Evolutionary conservation across 2,113 vertebrate species (phyloP), one percentile per base, ranked within the genome.

Genomic region (Lichenostomus cassidix): DNA sequence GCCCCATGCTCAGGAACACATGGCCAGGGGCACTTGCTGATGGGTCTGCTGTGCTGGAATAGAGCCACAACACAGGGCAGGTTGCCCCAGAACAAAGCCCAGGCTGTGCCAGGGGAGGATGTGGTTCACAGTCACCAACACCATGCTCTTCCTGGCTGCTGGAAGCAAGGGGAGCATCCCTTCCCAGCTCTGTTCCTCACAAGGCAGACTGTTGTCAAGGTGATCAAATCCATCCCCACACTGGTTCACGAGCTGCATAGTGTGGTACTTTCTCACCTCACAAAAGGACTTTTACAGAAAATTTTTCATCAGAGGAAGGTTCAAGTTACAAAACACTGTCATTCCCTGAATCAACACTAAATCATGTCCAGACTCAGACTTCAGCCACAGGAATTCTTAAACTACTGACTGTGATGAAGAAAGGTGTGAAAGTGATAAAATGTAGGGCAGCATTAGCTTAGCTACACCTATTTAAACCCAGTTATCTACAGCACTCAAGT

Each of bases 21-120:
- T 10, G 21, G 15, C 44, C 1, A 0, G 0, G 1, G n/a, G 12
- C 22, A 67, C 5, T 70, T n/a, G 59, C 24, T 47, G 60, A 7
- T 0, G 1, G 33, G 3, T 39, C 9, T 33, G 29, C 65, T 50
- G 1, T 41, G 19, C n/a, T 83, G 65, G 44, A 71, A 15, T 3
- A 82, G 15, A 29, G 37, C 39, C 64, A 44, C 21, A 63, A 29
- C 74, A 31, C 0, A 2, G 21, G 71, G 59, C 35, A 42, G n/a
- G 24, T 7, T 50, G 17, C 21, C 29, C 28, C 52, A 58, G 25
- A 64, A 35, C 47, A 70, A 58, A 8, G 24, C 27, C 8, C 28
- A 35, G 14, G 31, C 1, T 11, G 10, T 69, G 37, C 46, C 63
- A 35, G 7, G 9, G 39, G 11, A 75, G 35, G 10, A 67, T 9